Base-by-base conservation (phyloP, 2,797 vertebrate genomes). In the Enteromius argenteus region DNA sequence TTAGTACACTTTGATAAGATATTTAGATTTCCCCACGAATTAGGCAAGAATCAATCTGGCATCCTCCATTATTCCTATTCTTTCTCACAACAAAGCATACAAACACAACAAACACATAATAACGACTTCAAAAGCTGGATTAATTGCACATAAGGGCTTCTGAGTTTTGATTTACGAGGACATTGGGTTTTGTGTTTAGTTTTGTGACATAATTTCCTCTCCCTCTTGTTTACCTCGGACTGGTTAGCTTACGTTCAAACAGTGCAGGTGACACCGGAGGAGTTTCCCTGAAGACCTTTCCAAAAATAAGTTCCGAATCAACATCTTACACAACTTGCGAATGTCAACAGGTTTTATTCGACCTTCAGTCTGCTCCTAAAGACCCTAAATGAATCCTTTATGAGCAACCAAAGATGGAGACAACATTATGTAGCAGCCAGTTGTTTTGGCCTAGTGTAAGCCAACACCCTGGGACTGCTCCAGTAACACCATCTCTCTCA, bases 291-390 rank as follows among this genome's bases (percentile, higher is more conserved):
- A 42, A 71, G 74, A 78, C 74, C 62, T 73, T 44, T 78, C 75
- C 73, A 60, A 84, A 78, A 84, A 84, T 60, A 84, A 78, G 64
- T 64, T 71, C 49, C 23, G 51, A 78, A 62, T 79, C 66, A 79
- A 60, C 53, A 79, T 21, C 46, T 39, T 37, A 27, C 44, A 79
- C 44, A 37, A 66, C 21, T 64, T 44, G 66, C 17, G 13, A 46
- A 62, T 64, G 30, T 83, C 81, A 83, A 84, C 64, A 78, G 23
- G 35, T 39, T 64, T 35, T 27, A 74, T 27, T 67, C 10, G 7
- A 53, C 39, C n/a, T 27, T 49, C 11, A 1, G 60, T 23, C 42
- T 27, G 49, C 37, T 69, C 27, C 23, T 71, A 39, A 60, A 37
- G 21, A 71, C 44, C 9, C 66, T 23, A 71, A 62, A 77, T 44